Percentiles rank a stretch among this genome's conserved stretches.
phyloP scores from a whole-genome alignment of 2,797 vertebrate genomes.

The Takifugu ocellatus region DNA sequence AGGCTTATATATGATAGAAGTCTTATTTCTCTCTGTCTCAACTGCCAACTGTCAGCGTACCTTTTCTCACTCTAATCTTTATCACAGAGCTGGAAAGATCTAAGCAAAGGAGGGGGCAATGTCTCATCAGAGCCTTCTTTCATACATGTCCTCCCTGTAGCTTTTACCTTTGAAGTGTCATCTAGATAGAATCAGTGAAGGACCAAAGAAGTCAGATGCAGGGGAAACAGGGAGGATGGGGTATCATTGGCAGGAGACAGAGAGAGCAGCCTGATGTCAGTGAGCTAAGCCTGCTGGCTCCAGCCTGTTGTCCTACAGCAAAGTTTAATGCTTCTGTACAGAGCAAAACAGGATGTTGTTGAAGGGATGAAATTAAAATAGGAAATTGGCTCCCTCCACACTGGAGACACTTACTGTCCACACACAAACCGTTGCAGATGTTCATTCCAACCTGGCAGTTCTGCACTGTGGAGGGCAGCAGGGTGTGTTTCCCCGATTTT shows the following conservation, averaged over 20 bases:
- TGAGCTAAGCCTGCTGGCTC: constrained; percentile 46
- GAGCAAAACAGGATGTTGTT: constrained; percentile 57
- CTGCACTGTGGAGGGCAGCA: constrained; percentile 4
- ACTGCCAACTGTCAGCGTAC: constrained; percentile 28
- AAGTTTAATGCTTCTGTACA: constrained; percentile 42
- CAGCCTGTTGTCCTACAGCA: constrained; percentile 52
- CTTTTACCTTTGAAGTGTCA: constrained; percentile 53
- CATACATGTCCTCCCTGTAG: constrained; percentile 23
- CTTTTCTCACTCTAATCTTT: constrained; percentile 28
- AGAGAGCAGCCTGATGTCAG: constrained; percentile 56
- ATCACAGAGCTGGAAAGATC: constrained; percentile 24
- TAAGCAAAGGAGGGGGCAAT: constrained; percentile 15
- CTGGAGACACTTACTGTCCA: constrained; percentile 10
- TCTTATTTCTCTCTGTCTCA: constrained; percentile 25
- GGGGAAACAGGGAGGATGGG: constrained; percentile 9
- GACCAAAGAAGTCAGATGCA: constrained; percentile 21
- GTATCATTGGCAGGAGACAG: constrained; percentile 37
- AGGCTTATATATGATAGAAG: constrained; percentile 10
- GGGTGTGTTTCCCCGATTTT: not conserved
- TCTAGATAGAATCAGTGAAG: constrained; percentile 26
- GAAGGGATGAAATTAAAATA: constrained; percentile 47
- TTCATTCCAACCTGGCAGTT: not conserved
- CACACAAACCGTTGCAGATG: too few relatives aligned
- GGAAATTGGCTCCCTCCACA: constrained; percentile 33
- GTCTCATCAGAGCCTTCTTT: constrained; percentile 35